Base-by-base conservation (phyloP, 2,888 invertebrate species). In the Lasius platythorax region DNA sequence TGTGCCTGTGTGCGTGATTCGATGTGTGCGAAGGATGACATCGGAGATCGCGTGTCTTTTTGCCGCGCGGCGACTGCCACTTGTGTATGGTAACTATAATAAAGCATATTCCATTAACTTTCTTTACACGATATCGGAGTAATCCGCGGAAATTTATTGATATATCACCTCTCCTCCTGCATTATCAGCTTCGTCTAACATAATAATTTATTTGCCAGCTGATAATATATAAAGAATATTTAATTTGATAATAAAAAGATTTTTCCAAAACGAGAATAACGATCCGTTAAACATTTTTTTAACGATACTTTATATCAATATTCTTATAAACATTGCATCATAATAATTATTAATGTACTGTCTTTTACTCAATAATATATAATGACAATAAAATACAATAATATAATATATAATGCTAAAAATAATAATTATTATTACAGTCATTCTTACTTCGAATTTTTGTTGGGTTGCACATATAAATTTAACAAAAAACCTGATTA, bases 1-100 rank as follows among this genome's bases (percentile, higher is more conserved):
- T 33, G 18, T 72, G 53, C n/a, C 28, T 3, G 28, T 61, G 18
- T 37, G n/a, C 50, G 28, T 64, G 82, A 66, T 56, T 75, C 56
- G 33, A 43, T 64, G 43, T 74, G 28, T 40, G 46, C 64, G 23
- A 66, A 82, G 64, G 53, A 82, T 63, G 73, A 78, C 53, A 76
- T 12, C 56, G 76, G 18, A 64, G 53, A 70, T 43, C 30, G 61
- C 46, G 30, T 67, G 30, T 67, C 56, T 50, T 43, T 78, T 67
- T 53, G 66, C 28, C 66, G n/a, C 50, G 9, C 66, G 28, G 28
- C 12, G 2, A 15, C 73, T 58, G n/a, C 33, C 43, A 73, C 28
- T 58, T 30, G 23, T 23, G 23, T 23, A 0, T 23, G 40, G 18
- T 74, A 18, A 43, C 58, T 37, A 15, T 64, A 40, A 53, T 23